Base-by-base conservation (phyloP, 2,888 invertebrate species). In the Didymodactylos carnosus region DNA sequence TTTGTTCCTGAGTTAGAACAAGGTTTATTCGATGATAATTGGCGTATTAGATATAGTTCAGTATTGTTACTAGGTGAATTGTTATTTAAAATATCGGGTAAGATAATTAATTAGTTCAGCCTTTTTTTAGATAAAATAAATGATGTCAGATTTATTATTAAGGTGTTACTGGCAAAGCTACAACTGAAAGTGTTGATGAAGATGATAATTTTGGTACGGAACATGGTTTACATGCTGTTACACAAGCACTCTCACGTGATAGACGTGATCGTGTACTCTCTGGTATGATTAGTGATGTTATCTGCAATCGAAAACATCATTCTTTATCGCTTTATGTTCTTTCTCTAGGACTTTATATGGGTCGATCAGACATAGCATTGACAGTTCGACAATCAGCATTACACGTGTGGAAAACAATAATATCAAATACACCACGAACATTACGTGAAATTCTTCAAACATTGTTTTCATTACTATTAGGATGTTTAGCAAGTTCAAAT, bases 171-270 rank as follows among this genome's bases (percentile, higher is more conserved):
- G 97, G 97, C 73, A 98, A 98, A 86, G 97, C 97, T 94, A 93
- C 93, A 43, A 97, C 97, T 0, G 94, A 95, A 84, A 94, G 94
- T 0, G 94, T 94, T 0, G 91, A 91, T 77, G 97, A 98, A 83
- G 98, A 98, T 82, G 98, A 98, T 82, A 98, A 97, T 84, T 95
- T 98, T 83, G 98, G 97, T 76, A 97, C 97, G 0, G 94, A 94
- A 82, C 91, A 70, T 72, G 51, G 69, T 72, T 77, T 78, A 35
- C 87, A 88, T 82, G 91, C 93, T 1, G 95, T 97, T 77, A 90
- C 94, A 78, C 87, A 87, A 72, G 89, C 92, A 14, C 86, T 98
- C 71, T 95, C 97, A 1, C 88, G 87, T 2, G 94, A 94, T 80
- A 86, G 94, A 69, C 86, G 95, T 73, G 94, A 97, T 84, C 86